Percentiles rank a stretch among this genome's conserved stretches.
Conservation (phyloP, 2,113 vertebrate genomes). For the Trochalopteron elliotii region DNA sequence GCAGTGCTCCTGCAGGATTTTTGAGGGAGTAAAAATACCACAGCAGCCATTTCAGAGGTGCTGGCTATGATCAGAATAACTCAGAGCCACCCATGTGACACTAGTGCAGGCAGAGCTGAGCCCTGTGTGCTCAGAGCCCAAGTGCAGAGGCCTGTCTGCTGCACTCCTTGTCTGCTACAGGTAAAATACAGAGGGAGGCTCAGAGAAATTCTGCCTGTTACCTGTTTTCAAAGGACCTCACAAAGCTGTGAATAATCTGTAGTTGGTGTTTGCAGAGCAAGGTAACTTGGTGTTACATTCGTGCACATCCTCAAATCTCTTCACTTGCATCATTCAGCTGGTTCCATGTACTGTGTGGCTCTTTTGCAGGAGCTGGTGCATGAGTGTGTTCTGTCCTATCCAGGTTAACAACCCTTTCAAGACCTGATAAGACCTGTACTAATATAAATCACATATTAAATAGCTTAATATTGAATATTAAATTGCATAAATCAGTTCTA, state of each 20-base stretch:
- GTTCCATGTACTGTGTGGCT: neutral
- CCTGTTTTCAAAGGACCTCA: neutral
- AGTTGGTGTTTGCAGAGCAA: neutral
- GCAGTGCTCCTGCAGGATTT: neutral
- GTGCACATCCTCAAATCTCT: accelerated
- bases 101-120: neutral
- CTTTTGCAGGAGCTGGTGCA: neutral
- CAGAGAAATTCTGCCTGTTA: accelerated
- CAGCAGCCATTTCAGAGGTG: neutral
- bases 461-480: neutral
- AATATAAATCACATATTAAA: neutral
- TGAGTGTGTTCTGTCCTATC: neutral
- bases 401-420: neutral
- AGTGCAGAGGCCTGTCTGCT: too few relatives aligned
- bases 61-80: neutral
- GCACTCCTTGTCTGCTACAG: accelerated
- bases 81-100: accelerated
- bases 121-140: accelerated
- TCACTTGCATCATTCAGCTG: neutral
- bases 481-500: neutral
- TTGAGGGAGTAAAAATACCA: neutral
- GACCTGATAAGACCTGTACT: neutral
- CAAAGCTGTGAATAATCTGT: neutral
- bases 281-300: accelerated
- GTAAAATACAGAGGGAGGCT: neutral